Evolutionary conservation across 37 sponge, comb jelly and placozoan genomes (phyloP), one percentile per base, ranked within the genome.

Genomic region (Halisarca cf. caerulea): DNA sequence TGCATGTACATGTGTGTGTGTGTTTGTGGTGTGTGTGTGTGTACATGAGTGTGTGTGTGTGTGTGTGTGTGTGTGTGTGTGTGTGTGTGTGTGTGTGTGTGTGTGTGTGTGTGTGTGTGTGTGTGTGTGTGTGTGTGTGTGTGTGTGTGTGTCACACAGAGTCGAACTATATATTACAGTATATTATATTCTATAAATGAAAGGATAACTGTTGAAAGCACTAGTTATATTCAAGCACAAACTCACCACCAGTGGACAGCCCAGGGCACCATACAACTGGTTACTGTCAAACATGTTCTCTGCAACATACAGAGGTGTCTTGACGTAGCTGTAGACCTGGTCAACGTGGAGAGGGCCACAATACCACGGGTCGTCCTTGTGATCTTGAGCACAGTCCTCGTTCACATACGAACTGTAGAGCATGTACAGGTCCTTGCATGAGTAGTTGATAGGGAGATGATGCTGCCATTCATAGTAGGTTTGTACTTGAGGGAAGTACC

Each of bases 231-330:
- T 14, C 9, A 47, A 11, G 9, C 51, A 47, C 51, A 47, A 25
- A 41, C 77, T 25, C 18, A 74, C 77, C 77, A 21, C 77, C 44
- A 21, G 38, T 40, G 77, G 77, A 21, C 77, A 74, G 3, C 25
- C 45, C 7, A 37, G 42, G 38, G 77, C 77, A 25, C 25, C 42
- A 14, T 44, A 74, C 24, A 74, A 24, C 25, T 74, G 77, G 36
- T 74, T 74, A 37, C 77, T 74, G 25, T 74, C 77, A 41, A 74
- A 74, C 77, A 74, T 74, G 77, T 74, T 74, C 77, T 74, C 77
- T 15, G 77, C 77, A 40, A 74, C 9, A 6, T 44, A 74, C 7
- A 74, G 24, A 41, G 77, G 77, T 41, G 77, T 74, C 77, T 74
- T 74, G 42, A 74, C 41, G 77, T 39, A 74, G 8, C 38, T 32